Conservation (phyloP, 2,113 vertebrate genomes). For the Eupsittula cactorum region DNA sequence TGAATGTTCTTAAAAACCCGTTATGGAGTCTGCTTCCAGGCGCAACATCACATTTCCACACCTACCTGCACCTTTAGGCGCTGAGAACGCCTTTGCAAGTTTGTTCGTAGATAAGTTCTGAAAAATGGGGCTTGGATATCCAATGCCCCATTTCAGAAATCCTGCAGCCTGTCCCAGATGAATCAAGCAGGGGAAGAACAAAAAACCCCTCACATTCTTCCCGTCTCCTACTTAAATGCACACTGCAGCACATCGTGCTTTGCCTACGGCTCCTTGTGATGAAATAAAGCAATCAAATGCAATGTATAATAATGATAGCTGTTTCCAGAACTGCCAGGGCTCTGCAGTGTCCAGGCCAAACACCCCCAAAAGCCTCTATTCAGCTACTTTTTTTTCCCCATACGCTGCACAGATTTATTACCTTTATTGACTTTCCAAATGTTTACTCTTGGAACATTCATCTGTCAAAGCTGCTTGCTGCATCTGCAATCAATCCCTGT, state of each 20-base stretch:
- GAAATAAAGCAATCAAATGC: slow-evolving; percentile 35
- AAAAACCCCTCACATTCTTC: neutral
- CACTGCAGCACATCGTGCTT: slow-evolving; percentile 14
- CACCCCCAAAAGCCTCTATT: slow-evolving; percentile 25
- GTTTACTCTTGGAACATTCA: slow-evolving; percentile 50
- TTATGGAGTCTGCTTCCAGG: neutral
- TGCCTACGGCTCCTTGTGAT: neutral
- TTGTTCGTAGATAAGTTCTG: neutral
- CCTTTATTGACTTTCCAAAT: slow-evolving; percentile 56
- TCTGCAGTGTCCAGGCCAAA: neutral
- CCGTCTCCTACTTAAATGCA: neutral
- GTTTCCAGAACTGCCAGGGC: slow-evolving; percentile 5
- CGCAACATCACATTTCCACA: neutral
- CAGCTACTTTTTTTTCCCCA: slow-evolving; percentile 19
- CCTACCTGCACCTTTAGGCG: neutral
- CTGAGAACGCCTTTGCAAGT: neutral
- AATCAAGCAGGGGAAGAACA: neutral
- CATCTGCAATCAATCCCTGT: slow-evolving; percentile 30
- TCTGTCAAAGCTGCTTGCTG: slow-evolving; percentile 47
- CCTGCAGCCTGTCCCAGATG: neutral
- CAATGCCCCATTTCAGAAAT: neutral
- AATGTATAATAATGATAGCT: slow-evolving; percentile 18
- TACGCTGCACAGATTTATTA: slow-evolving; percentile 31
- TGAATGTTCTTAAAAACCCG: neutral
- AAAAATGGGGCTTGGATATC: neutral